phyloP scores from a whole-genome alignment of 2,797 vertebrate species.

The Delichon dasypus region DNA sequence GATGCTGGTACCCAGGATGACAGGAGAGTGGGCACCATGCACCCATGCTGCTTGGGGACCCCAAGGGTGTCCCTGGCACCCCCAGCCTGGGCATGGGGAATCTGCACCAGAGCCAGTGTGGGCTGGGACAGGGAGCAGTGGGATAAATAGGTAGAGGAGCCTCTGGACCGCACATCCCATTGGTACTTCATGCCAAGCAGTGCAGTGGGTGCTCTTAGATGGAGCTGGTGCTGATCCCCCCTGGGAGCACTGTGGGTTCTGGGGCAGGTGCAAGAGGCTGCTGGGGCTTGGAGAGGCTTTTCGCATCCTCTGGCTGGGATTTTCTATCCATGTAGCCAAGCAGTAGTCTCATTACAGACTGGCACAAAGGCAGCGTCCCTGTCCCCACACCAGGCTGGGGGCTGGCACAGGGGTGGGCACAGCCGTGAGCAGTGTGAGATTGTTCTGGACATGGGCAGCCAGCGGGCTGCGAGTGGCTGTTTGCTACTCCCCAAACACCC shows the following conservation, averaged over 20 bases:
- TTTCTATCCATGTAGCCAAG: constrained; percentile 65
- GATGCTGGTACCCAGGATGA: accelerated
- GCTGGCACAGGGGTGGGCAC: background rate
- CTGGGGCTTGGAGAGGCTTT: background rate
- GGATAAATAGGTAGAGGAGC: background rate
- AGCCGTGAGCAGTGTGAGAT: background rate
- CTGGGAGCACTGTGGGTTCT: background rate
- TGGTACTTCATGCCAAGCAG: background rate
- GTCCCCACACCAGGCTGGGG: background rate
- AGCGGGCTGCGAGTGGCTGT: background rate
- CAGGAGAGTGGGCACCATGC: accelerated
- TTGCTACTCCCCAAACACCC: background rate
- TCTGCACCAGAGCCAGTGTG: accelerated
- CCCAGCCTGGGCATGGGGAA: accelerated
- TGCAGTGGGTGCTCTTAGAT: accelerated
- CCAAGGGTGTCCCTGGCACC: background rate
- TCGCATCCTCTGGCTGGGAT: background rate
- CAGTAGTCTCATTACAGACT: constrained; percentile 70
- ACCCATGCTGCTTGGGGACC: background rate
- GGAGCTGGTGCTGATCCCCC: background rate
- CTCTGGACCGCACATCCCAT: too few relatives aligned
- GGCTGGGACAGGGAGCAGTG: background rate
- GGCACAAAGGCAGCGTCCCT: background rate
- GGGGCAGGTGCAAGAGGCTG: background rate
- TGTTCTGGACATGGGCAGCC: background rate